Conservation (phyloP, 1,140 invertebrate genomes). For the Ceratina australensis region DNA sequence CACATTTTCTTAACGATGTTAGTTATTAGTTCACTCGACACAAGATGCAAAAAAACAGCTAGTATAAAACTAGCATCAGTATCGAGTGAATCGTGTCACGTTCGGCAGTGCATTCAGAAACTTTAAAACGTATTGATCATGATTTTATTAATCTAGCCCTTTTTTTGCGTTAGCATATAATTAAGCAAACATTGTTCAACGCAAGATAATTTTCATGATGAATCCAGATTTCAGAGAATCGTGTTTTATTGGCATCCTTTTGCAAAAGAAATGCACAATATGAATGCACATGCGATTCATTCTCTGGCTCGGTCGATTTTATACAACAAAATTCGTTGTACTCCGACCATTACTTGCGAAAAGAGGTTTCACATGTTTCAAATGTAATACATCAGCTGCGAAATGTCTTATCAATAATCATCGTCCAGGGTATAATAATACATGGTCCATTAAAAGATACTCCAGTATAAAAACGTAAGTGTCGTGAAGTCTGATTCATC, state of each 20-base stretch:
- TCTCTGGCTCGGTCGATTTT: slow-evolving; percentile 36
- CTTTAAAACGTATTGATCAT: slow-evolving; percentile 11
- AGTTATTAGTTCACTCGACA: slow-evolving; percentile 21
- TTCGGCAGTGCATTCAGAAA: slow-evolving; percentile 39
- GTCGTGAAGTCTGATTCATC: slow-evolving; percentile 38
- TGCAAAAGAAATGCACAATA: slow-evolving; percentile 34
- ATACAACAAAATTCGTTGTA: slow-evolving; percentile 13
- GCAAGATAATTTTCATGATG: slow-evolving; percentile 18
- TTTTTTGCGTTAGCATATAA: neutral
- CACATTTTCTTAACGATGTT: slow-evolving; percentile 42
- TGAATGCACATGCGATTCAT: slow-evolving; percentile 46
- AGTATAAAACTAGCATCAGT: no score
- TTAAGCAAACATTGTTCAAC: slow-evolving; percentile 6
- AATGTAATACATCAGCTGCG: slow-evolving; percentile 42
- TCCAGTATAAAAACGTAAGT: slow-evolving; percentile 58
- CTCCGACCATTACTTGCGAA: slow-evolving; percentile 18
- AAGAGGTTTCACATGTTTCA: slow-evolving; percentile 38
- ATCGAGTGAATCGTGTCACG: slow-evolving; percentile 46
- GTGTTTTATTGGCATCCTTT: slow-evolving; percentile 12
- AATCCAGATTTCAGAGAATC: slow-evolving; percentile 10
- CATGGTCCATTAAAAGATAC: slow-evolving; percentile 61
- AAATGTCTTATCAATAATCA: slow-evolving; percentile 53
- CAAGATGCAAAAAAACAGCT: slow-evolving; percentile 40
- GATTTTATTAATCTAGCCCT: neutral
- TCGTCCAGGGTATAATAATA: slow-evolving; percentile 57